Evolutionary conservation across 2,113 vertebrate species (phyloP), one percentile per base, ranked within the genome.

Genomic region (Leptosomus discolor): DNA sequence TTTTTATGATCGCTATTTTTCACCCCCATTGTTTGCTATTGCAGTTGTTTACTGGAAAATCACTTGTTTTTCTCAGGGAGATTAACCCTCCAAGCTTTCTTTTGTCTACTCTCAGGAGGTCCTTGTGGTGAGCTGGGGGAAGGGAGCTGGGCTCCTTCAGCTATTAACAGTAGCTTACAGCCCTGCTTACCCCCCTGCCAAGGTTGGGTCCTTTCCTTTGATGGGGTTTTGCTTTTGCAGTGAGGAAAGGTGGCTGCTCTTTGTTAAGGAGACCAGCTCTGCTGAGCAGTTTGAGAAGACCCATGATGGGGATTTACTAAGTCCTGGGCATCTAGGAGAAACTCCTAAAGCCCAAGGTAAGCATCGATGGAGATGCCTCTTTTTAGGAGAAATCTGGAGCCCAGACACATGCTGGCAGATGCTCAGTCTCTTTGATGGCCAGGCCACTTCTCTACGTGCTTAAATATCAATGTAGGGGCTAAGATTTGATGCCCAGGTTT

Each of bases 1-100:
- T 94, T 96, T 93, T 97, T 90, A 95, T 95, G 94, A 94, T 95
- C 67, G 68, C 75, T 87, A 76, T 97, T 94, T 97, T 95, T 95
- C 94, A 94, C 86, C 94, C 94, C 90, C 94, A 97, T 96, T 95
- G 94, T 97, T 96, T 94, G 95, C 92, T 96, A 92, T 97, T 96
- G 93, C 93, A 94, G 87, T 96, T 96, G 96, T 98, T 97, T 96
- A 96, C 93, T 96, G 92, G 93, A 95, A 97, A 96, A 93, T 94
- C 95, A 94, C 84, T 95, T 97, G 91, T 95, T 95, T 96, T 97
- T 96, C 94, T 96, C 85, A 85, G 92, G 69, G 89, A 97, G 94
- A 96, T 96, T 95, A 96, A 96, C 92, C 94, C 94, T 95, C 89
- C 92, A 91, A 96, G 97, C 94, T 97, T 96, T 95, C 97, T 96